Conservation (phyloP, 1,140 invertebrate genomes). For the Adoxophyes honmai region DNA sequence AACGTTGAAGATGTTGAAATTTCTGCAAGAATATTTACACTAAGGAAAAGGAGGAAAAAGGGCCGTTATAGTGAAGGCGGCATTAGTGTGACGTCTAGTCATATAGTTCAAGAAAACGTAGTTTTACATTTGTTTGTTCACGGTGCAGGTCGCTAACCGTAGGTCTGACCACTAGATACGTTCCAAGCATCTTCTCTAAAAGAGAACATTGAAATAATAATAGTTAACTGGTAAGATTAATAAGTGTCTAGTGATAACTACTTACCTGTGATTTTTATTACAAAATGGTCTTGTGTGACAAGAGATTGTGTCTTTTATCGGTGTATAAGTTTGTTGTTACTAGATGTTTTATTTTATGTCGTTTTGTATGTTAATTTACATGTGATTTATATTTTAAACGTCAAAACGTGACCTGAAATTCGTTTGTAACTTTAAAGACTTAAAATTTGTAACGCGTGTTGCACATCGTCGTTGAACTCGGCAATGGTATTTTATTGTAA, state of each 20-base stretch:
- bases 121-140: no score
- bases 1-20: no score
- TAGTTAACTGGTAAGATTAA: constrained; percentile 21
- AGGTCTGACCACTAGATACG: not conserved
- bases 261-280: constrained; percentile 71
- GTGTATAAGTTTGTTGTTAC: constrained; percentile 16
- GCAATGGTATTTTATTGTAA: no score
- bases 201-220: not conserved
- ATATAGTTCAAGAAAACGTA: no score
- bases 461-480: not conserved
- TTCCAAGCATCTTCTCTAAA: constrained; percentile 4
- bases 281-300: constrained; percentile 62
- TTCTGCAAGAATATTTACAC: no score
- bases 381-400: not conserved
- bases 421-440: not conserved
- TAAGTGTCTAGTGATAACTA: constrained; percentile 57
- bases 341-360: not conserved
- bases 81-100: no score
- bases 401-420: not conserved
- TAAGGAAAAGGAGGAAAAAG: no score
- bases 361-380: not conserved
- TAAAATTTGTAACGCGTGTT: no score
- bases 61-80: no score
- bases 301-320: constrained; percentile 37
- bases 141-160: no score